Evolutionary conservation across 2,113 vertebrate genomes (phyloP), one percentile per base, ranked within the genome.

Genomic region (Sinocyclocheilus maitianheensis): DNA sequence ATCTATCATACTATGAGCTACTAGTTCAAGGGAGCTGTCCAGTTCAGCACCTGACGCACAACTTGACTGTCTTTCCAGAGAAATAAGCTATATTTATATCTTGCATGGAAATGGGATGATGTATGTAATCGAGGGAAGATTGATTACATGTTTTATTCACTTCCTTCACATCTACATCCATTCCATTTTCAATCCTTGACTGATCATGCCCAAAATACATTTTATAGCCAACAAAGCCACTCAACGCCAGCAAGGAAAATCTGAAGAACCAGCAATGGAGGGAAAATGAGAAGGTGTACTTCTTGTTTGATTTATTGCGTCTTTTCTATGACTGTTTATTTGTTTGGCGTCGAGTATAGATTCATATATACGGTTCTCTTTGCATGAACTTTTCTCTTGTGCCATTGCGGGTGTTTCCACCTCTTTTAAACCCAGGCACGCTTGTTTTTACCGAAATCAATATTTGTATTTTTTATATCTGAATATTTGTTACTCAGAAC

Each of bases 391-490:
- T 65, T 94, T 96, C 94, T 95, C 94, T 90, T 93, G 96, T 95
- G 93, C 95, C 96, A 95, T 94, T 87, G 88, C 91, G 86, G 95
- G 95, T 95, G 94, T 95, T 95, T 89, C 92, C 93, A 93, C 93
- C 91, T 89, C 91, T 94, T 94, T 94, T 94, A 34, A 76, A 81
- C 94, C 95, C 94, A 92, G 93, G 96, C 96, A 97, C 95, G 96
- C 94, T 97, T 96, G 95, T 97, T 97, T 97, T 96, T 97, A 97
- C 96, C 92, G 95, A 94, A 96, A 96, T 93, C 96, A 95, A 96
- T 96, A 97, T 97, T 97, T 97, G 96, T 97, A 97, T 97, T 97
- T 88, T 97, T 97, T 97, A 97, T 97, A 97, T 96, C 95, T 96
- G 94, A 96, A 96, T 97, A 95, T 97, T 97, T 97, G 96, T 96